Evolutionary conservation across 2,888 invertebrate species (phyloP).

Genomic region (Monochamus alternatus): DNA sequence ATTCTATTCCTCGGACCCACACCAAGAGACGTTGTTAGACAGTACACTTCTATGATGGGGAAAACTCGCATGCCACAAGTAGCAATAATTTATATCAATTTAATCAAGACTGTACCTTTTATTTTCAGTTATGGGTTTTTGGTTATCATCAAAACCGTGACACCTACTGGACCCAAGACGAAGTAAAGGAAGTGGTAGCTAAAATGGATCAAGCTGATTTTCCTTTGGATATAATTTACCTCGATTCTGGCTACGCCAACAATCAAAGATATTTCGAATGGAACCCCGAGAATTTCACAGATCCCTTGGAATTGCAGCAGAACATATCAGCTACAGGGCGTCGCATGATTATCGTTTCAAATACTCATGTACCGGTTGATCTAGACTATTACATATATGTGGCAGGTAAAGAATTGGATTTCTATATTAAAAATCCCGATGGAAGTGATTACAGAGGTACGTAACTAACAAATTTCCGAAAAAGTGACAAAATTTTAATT

Average conservation of each 20-base stretch:
- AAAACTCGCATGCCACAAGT: conserved; percentile 85
- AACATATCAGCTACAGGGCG: conserved; percentile 90
- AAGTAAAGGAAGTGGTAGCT: conserved; percentile 86
- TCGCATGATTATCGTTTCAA: conserved; percentile 93
- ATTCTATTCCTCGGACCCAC: conserved; percentile 92
- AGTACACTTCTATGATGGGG: conserved; percentile 90
- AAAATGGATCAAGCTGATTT: conserved; percentile 92
- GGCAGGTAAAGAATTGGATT: conserved; percentile 78
- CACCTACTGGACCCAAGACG: conserved; percentile 97
- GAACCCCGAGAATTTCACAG: conserved; percentile 90
- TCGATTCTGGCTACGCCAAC: conserved; percentile 98
- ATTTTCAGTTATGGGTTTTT: conserved; percentile 56
- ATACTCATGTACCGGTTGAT: conserved; percentile 97
- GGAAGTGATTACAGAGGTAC: conserved; percentile 91
- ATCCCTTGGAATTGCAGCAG: conserved; percentile 84
- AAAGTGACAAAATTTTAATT: too few relatives aligned
- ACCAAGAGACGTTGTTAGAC: conserved; percentile 87
- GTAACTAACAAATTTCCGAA: neutral
- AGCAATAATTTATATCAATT: neutral
- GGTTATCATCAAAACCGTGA: conserved; percentile 61
- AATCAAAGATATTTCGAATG: conserved; percentile 88
- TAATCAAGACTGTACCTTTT: too few relatives aligned
- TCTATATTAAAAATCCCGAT: conserved; percentile 84
- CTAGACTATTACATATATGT: conserved; percentile 88
- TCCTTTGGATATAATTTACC: conserved; percentile 96